phyloP scores from a whole-genome alignment of 2,797 vertebrate species.

The Falco berigora region DNA sequence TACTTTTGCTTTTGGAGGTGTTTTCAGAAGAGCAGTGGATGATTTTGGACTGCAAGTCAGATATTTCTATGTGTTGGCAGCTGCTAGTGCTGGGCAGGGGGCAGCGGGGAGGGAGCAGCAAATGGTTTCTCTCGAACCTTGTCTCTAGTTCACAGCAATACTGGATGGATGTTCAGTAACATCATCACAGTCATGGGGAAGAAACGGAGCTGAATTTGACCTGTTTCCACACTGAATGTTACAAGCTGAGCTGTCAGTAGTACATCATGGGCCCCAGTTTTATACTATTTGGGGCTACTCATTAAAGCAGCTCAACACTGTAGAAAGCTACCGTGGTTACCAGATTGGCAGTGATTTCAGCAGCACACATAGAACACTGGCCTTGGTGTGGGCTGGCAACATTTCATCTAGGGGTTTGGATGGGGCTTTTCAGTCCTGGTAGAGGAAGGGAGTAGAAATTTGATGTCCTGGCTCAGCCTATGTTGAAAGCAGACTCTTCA shows the following conservation, averaged over 20 bases:
- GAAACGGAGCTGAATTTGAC: neutral
- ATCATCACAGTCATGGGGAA: rapidly evolving
- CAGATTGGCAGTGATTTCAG: neutral
- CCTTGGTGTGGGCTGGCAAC: neutral
- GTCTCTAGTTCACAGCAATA: neutral
- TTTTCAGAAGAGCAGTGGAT: neutral
- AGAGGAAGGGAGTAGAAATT: neutral
- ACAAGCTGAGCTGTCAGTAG: neutral
- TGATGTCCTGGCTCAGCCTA: neutral
- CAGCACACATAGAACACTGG: neutral
- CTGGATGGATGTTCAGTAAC: neutral
- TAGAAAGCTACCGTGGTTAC: neutral
- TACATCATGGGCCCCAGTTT: neutral
- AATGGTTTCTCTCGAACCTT: neutral
- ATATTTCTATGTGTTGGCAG: neutral
- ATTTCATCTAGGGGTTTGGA: neutral
- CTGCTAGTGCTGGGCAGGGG: neutral
- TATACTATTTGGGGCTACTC: neutral
- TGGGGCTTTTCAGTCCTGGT: neutral
- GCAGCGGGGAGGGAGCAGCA: neutral
- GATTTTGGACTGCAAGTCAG: neutral
- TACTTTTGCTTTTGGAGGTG: neutral
- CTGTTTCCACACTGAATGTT: neutral
- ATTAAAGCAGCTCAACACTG: neutral
- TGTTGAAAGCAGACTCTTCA: neutral